These are phyloP conservation scores for Pseudomyrmex concolor DNA, from an alignment of 1,140 invertebrate genomes.

Conservation along the genomic window DNA sequence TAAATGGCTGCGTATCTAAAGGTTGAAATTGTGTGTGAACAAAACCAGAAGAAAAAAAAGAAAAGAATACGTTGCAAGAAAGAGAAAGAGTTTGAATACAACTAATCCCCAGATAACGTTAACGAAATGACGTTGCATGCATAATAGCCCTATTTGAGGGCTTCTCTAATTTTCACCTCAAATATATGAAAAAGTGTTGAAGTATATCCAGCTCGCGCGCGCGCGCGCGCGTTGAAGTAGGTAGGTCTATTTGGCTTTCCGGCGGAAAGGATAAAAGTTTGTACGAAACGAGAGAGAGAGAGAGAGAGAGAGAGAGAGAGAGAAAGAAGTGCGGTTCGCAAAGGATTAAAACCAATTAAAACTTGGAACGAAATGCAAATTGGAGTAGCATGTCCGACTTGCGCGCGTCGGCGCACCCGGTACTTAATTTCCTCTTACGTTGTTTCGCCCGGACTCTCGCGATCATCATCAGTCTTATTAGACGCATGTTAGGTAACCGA, in stretches of 20 bases:
- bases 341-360: constrained; percentile 58
- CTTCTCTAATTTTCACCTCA: no score
- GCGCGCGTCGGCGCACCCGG: neutral
- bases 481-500: constrained; percentile 53
- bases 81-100: no score
- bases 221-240: no score
- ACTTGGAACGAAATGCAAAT: constrained; percentile 59
- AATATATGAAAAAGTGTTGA: neutral
- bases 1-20: neutral
- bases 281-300: neutral
- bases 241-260: constrained; percentile 29
- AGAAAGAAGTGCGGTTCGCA: neutral
- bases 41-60: no score
- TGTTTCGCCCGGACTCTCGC: constrained; percentile 26
- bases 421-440: constrained; percentile 61
- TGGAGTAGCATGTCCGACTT: constrained; percentile 33
- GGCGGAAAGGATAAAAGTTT: constrained; percentile 45
- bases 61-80: no score
- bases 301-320: neutral
- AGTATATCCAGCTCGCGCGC: neutral
- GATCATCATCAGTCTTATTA: constrained; percentile 63
- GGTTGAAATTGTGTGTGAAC: neutral
- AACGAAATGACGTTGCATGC: neutral
- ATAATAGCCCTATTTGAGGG: no score
- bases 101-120: neutral